Conservation (phyloP, 2,888 invertebrate species). For the Drosophila aldrichi region DNA sequence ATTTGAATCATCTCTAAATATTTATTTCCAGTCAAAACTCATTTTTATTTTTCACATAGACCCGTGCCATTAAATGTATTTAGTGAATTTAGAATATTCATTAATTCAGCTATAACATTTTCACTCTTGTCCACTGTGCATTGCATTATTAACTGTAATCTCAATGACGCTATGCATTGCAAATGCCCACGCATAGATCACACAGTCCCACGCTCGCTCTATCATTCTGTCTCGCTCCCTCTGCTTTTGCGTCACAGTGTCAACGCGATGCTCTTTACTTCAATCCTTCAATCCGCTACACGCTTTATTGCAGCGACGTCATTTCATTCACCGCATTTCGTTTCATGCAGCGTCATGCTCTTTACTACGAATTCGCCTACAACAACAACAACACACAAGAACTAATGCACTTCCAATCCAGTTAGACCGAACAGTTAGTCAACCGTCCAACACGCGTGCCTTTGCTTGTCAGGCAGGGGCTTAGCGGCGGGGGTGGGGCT, state of each 20-base stretch:
- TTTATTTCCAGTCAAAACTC: background rate
- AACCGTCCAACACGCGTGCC: slow-evolving; percentile 71
- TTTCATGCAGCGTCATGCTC: slow-evolving; percentile 71
- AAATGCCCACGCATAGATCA: slow-evolving; percentile 18
- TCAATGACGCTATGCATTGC: slow-evolving; percentile 4
- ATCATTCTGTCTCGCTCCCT: background rate
- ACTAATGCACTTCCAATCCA: slow-evolving; percentile 72
- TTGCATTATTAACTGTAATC: background rate
- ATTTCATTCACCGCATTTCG: slow-evolving; percentile 70
- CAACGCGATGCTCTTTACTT: background rate
- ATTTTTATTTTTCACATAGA: background rate
- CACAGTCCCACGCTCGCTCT: background rate
- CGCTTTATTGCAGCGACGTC: slow-evolving; percentile 58
- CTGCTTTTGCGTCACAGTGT: slow-evolving; percentile 12
- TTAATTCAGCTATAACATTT: background rate
- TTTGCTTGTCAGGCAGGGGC: slow-evolving; percentile 12
- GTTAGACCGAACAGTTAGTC: slow-evolving; percentile 60
- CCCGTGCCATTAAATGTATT: no score
- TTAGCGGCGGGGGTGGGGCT: background rate
- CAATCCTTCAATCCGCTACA: background rate
- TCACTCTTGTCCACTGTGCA: background rate
- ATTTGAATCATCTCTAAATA: background rate
- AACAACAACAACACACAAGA: slow-evolving; percentile 30
- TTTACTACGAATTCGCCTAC: slow-evolving; percentile 61
- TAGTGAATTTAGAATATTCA: background rate